phyloP scores from a whole-genome alignment of 2,113 vertebrate genomes.

The Perccottus glenii region DNA sequence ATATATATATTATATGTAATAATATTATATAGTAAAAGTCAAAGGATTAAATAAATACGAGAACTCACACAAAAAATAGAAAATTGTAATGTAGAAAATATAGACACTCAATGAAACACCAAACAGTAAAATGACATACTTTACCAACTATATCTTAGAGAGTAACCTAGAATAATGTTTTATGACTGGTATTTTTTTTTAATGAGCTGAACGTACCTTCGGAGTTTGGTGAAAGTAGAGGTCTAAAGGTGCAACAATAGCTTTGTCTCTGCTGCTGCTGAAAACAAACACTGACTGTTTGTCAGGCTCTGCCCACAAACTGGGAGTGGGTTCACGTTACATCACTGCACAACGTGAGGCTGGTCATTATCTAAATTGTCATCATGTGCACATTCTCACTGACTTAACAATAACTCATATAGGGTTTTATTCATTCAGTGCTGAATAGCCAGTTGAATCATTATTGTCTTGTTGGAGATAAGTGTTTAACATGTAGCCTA shows the following conservation, averaged over 20 bases:
- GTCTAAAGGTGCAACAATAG: background rate
- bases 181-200: no score
- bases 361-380: constrained; percentile 39
- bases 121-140: no score
- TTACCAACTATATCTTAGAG: no score
- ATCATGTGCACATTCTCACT: constrained; percentile 54
- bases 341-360: constrained; percentile 28
- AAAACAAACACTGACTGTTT: background rate
- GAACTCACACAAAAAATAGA: no score
- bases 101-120: no score
- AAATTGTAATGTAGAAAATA: no score
- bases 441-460: background rate
- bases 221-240: background rate
- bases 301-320: background rate
- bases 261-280: background rate
- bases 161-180: no score
- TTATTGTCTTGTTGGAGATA: background rate
- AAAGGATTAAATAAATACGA: no score
- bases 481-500: background rate
- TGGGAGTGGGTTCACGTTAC: background rate
- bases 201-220: constrained; percentile 45
- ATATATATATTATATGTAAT: background rate
- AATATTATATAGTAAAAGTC: background rate
- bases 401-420: background rate
- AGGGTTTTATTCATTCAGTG: background rate